Conservation (phyloP, 2,113 vertebrate genomes). For the Brienomyrus brachyistius region DNA sequence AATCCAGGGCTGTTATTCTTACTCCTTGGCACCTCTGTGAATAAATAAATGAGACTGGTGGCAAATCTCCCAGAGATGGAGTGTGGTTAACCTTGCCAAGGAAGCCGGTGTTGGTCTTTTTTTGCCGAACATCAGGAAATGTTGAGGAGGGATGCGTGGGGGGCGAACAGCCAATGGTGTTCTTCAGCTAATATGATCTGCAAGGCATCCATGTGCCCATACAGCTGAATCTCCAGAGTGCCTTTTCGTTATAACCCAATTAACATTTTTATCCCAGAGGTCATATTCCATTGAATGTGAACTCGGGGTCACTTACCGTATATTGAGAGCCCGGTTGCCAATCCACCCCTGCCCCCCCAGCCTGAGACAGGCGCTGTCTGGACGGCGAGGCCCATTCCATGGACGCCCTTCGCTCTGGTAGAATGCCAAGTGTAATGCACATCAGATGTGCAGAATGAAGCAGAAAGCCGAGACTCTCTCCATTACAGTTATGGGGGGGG, state of each 20-base stretch:
- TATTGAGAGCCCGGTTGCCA: neutral
- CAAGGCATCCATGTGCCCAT: neutral
- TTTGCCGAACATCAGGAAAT: slow-evolving; percentile 5
- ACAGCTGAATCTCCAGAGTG: neutral
- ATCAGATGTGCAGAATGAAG: slow-evolving; percentile 62
- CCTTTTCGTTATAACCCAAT: slow-evolving; percentile 6
- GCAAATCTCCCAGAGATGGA: neutral
- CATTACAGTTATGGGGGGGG: slow-evolving; percentile 58
- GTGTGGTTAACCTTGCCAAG: neutral
- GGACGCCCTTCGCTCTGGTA: slow-evolving; percentile 42
- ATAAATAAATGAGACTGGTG: neutral
- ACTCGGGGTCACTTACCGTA: slow-evolving; percentile 1
- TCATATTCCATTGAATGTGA: slow-evolving; percentile 7
- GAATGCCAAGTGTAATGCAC: slow-evolving; percentile 55
- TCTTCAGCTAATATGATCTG: slow-evolving; percentile 9
- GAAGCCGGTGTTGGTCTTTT: neutral
- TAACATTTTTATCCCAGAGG: slow-evolving; percentile 4
- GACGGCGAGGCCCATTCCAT: neutral
- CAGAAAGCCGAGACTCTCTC: slow-evolving; percentile 46
- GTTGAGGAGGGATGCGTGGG: neutral
- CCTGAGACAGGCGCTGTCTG: neutral
- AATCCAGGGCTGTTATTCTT: neutral
- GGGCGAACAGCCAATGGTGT: neutral
- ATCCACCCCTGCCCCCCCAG: neutral
- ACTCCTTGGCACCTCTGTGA: neutral